phyloP scores from a whole-genome alignment of 2,113 vertebrate species.

The Seriola aureovittata region DNA sequence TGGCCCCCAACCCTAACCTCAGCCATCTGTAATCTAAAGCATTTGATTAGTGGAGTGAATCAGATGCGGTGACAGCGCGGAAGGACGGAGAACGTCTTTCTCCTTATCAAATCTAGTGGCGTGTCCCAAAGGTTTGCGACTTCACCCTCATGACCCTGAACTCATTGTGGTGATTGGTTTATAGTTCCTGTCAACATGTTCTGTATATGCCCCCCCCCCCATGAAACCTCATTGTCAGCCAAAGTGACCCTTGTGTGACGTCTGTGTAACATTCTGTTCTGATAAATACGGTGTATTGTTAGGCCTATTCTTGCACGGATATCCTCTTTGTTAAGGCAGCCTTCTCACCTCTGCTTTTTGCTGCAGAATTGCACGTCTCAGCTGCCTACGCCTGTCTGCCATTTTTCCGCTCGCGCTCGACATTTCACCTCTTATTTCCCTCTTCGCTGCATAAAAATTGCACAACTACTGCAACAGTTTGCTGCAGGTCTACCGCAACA shows the following conservation, averaged over 20 bases:
- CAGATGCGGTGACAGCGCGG: constrained; percentile 29
- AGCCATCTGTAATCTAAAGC: constrained; percentile 29
- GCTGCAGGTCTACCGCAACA: background rate
- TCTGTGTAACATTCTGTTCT: background rate
- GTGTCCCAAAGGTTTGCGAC: constrained; percentile 15
- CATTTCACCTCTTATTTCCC: constrained; percentile 24
- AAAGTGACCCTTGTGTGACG: constrained; percentile 4
- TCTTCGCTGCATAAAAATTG: constrained; percentile 5
- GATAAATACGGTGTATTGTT: constrained; percentile 1
- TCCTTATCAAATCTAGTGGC: constrained; percentile 24
- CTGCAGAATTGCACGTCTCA: background rate
- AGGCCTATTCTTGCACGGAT: background rate
- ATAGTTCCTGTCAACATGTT: constrained; percentile 19
- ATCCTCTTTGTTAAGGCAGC: background rate
- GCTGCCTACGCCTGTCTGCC: background rate
- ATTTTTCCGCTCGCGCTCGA: background rate
- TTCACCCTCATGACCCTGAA: constrained; percentile 33
- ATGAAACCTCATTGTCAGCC: background rate
- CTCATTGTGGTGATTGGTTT: constrained; percentile 33
- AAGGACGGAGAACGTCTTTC: constrained; percentile 39
- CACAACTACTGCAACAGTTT: constrained; percentile 8
- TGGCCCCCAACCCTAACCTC: background rate
- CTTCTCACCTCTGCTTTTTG: constrained; percentile 8
- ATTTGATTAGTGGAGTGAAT: constrained; percentile 46
- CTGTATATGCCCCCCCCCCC: constrained; percentile 12